These are phyloP conservation scores for Oscheius sp. DNA, from an alignment of 2,888 invertebrate species.

Conservation along the genomic window DNA sequence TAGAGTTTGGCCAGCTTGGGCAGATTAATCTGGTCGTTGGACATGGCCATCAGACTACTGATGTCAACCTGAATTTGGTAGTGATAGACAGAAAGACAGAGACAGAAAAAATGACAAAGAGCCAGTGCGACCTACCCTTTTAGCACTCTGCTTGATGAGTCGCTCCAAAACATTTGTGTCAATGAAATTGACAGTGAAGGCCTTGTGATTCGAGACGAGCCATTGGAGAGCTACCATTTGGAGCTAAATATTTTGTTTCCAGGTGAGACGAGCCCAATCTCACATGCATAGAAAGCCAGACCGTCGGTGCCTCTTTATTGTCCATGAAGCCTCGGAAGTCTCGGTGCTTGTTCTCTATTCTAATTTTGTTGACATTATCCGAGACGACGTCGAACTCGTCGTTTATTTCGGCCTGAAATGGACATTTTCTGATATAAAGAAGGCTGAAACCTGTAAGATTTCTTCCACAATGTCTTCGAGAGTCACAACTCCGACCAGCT, in stretches of 20 bases:
- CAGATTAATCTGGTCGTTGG: constrained; percentile 54
- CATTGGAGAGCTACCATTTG: constrained; percentile 64
- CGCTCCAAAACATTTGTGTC: constrained; percentile 60
- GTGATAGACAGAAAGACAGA: neutral
- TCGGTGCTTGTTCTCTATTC: constrained; percentile 49
- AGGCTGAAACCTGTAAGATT: constrained; percentile 54
- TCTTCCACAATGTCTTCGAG: constrained; percentile 76
- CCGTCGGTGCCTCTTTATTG: constrained; percentile 60
- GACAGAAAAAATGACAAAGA: too few species aligned
- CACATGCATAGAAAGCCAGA: constrained; percentile 56
- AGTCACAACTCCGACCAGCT: constrained; percentile 92
- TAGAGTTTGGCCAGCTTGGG: constrained; percentile 73
- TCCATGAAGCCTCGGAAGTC: constrained; percentile 54
- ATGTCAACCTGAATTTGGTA: constrained; percentile 55
- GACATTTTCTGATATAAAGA: too few species aligned
- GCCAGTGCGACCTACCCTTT: constrained; percentile 40
- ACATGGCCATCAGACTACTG: constrained; percentile 63
- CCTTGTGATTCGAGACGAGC: constrained; percentile 60
- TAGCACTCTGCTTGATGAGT: constrained; percentile 53
- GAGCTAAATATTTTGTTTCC: constrained; percentile 25
- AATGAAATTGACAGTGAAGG: constrained; percentile 55
- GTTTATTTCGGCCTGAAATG: constrained; percentile 86
- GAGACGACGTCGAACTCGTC: constrained; percentile 92
- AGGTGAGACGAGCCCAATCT: neutral
- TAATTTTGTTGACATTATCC: constrained; percentile 67